A percentile compares a stretch with the other conserved stretches of the same genome.
Conservation (phyloP, 37 sponge, comb jelly and placozoan species). For the Crambe crambe region DNA sequence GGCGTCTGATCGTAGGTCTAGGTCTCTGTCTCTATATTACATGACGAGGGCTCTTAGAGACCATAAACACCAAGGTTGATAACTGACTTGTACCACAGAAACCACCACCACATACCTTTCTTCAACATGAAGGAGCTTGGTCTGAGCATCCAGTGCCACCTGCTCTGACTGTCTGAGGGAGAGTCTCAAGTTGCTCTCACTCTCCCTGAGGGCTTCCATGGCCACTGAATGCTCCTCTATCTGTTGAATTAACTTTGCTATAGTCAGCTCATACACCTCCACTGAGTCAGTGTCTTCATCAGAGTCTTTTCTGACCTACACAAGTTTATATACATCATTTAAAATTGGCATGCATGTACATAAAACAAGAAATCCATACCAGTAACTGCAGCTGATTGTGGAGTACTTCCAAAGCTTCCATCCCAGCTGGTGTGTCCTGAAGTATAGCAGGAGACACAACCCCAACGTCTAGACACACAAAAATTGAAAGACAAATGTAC, state of each 20-base stretch:
- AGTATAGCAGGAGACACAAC: no score
- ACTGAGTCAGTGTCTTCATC: slow-evolving; percentile 15
- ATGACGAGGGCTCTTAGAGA: no score
- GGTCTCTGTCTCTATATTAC: no score
- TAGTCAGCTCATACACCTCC: slow-evolving; percentile 16
- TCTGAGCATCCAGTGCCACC: slow-evolving; percentile 41
- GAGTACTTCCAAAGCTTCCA: slow-evolving; percentile 45
- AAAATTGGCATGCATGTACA: background rate
- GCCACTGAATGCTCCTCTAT: slow-evolving; percentile 4
- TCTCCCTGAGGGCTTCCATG: slow-evolving; percentile 32
- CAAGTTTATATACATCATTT: background rate
- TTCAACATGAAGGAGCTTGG: slow-evolving; percentile 28
- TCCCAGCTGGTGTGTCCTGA: slow-evolving; percentile 11
- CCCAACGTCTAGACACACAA: no score
- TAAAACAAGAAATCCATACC: slow-evolving; percentile 6
- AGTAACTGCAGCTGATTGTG: slow-evolving; percentile 59
- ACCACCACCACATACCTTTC: no score
- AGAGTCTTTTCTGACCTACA: slow-evolving; percentile 46
- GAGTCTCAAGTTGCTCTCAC: slow-evolving; percentile 30
- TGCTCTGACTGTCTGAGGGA: slow-evolving; percentile 46
- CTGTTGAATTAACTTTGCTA: slow-evolving; percentile 10
- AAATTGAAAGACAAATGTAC: no score
- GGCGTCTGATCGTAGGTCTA: no score
- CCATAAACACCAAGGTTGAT: no score
- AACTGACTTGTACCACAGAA: no score